Conservation (phyloP, 1,140 invertebrate species). For the Contarinia nasturtii region DNA sequence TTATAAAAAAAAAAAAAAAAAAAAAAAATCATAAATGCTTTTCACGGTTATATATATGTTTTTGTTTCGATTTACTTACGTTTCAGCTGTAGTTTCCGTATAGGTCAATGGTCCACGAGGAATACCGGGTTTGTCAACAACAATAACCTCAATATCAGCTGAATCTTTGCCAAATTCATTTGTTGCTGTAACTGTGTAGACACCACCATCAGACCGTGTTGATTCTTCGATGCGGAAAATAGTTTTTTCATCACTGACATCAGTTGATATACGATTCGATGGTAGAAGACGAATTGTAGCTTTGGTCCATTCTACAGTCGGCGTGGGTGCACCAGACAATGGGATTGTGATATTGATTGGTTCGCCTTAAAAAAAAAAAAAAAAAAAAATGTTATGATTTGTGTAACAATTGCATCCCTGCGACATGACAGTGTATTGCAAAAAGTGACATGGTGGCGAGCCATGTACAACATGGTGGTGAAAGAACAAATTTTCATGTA, state of each 20-base stretch:
- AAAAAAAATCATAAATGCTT: no score
- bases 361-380: slow-evolving; percentile 28
- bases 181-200: slow-evolving; percentile 72
- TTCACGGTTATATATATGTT: neutral
- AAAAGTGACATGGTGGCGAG: no score
- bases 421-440: no score
- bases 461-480: no score
- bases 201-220: slow-evolving; percentile 75
- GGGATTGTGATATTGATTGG: slow-evolving; percentile 89
- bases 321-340: slow-evolving; percentile 82
- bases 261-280: slow-evolving; percentile 50
- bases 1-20: no score
- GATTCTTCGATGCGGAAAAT: slow-evolving; percentile 77
- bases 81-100: slow-evolving; percentile 34
- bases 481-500: no score
- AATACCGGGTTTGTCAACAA: slow-evolving; percentile 71
- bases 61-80: neutral
- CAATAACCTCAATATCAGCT: slow-evolving; percentile 81
- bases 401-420: no score
- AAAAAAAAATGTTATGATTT: no score
- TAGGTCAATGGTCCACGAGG: slow-evolving; percentile 75
- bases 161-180: slow-evolving; percentile 84
- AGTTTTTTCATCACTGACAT: slow-evolving; percentile 70
- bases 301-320: slow-evolving; percentile 78
- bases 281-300: slow-evolving; percentile 49